These are phyloP conservation scores for Drosophila tropicalis DNA, from an alignment of 1,140 invertebrate species.

Conservation along the genomic window DNA sequence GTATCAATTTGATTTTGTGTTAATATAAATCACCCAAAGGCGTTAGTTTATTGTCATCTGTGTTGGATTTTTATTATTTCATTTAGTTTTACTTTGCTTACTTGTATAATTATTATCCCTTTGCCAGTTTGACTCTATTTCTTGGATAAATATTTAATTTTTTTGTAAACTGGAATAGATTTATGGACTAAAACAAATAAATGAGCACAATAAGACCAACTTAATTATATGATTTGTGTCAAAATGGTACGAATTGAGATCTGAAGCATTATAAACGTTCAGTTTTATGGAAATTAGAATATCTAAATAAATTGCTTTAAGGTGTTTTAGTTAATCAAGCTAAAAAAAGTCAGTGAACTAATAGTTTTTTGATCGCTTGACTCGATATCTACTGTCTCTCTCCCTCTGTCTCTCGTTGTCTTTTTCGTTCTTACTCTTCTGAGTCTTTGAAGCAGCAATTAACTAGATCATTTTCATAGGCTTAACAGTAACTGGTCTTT, in stretches of 20 bases:
- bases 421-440: not conserved
- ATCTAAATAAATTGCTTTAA: no score
- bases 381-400: not conserved
- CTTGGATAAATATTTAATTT: no score
- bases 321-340: no score
- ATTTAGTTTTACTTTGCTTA: conserved; percentile 21
- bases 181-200: no score
- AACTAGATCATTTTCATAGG: conserved; percentile 56
- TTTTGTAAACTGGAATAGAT: no score
- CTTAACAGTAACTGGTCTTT: conserved; percentile 70
- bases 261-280: no score
- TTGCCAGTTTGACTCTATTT: no score
- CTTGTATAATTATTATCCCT: not conserved
- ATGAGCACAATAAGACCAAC: no score
- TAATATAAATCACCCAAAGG: conserved; percentile 57
- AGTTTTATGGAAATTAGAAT: no score
- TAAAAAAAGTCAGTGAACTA: no score
- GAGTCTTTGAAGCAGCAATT: conserved; percentile 49
- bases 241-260: no score
- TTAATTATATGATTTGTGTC: no score
- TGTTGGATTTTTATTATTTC: conserved; percentile 27
- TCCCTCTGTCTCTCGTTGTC: not conserved
- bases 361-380: not conserved
- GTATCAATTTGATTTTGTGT: conserved; percentile 46
- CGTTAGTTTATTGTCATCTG: conserved; percentile 57